Base-by-base conservation (phyloP, 1,140 invertebrate genomes). In the Archegozetes longisetosus region DNA sequence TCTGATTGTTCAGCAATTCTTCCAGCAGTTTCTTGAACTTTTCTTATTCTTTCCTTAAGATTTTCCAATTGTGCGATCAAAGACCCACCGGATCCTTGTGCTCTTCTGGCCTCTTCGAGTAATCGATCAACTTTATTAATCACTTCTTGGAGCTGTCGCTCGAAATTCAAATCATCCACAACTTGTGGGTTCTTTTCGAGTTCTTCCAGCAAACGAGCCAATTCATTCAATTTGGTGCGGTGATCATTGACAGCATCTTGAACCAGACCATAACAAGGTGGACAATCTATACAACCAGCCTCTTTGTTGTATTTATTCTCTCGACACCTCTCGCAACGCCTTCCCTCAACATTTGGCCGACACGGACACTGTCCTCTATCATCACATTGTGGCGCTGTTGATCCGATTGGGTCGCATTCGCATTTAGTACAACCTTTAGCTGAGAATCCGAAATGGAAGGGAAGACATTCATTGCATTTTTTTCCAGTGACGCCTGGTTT, bases 221-320 rank as follows among this genome's bases (percentile, higher is more conserved):
- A 74, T 61, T 88, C 80, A 1, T 74, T 71, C 3, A 95, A 72
- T 67, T 87, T 86, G 51, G 69, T 71, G 55, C 88, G 77, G 67
- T 95, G 90, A n/a, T 74, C 67, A 68, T 85, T 82, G 0, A 88
- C 87, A 0, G 85, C 83, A 62, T 89, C 83, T 70, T 91, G 84
- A 0, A 96, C 88, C 0, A 98, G 74, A 71, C 88, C 90, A 69
- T 97, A 97, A 70, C 92, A 97, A 20, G 84, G 77, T 0, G 89
- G 88, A 73, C 92, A 96, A 68, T 93, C 84, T 55, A 68, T 9
- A 68, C 89, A 94, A 14, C 86, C 88, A 47, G 80, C 79, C 64
- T 88, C 83, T 27, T 87, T 77, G 68, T 89, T 83, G 66, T 83
- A 83, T 69, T 89, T 93, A 69, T 95, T 94, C 68, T 93, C 88